Evolutionary conservation across 2,888 invertebrate species (phyloP).

Genomic region (Leptopilina syphax): DNA sequence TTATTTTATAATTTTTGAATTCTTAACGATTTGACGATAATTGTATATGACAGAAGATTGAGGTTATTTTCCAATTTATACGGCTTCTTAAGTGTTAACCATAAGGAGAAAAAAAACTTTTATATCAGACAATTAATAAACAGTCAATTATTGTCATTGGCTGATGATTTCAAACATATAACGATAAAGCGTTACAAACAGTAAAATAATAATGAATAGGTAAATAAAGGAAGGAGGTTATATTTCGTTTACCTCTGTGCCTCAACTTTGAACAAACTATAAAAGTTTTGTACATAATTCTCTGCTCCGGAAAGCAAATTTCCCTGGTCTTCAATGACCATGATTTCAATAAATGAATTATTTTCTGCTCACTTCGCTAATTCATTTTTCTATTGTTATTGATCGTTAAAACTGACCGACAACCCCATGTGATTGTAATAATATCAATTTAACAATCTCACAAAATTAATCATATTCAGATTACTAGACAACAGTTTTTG

Average conservation of each 20-base stretch:
- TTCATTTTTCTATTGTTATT: conserved; percentile 75
- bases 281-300: conserved; percentile 76
- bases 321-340: conserved; percentile 72
- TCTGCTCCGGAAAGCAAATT: conserved; percentile 76
- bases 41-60: conserved; percentile 43
- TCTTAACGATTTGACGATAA: not conserved
- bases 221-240: conserved; percentile 73
- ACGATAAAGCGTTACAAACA: conserved; percentile 45
- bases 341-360: conserved; percentile 63
- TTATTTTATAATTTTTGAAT: not conserved
- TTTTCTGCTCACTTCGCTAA: conserved; percentile 66
- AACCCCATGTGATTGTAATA: conserved; percentile 36
- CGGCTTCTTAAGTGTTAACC: not conserved
- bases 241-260: conserved; percentile 74
- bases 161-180: conserved; percentile 3
- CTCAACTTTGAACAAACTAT: conserved; percentile 77
- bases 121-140: not conserved
- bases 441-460: conserved; percentile 3
- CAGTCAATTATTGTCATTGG: not conserved
- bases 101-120: not conserved
- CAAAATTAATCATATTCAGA: not conserved
- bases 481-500: not conserved
- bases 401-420: conserved; percentile 66
- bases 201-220: conserved; percentile 55
- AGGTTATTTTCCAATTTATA: conserved; percentile 57